Base-by-base conservation (phyloP, 2,797 vertebrate genomes). In the Notamacropus eugenii region DNA sequence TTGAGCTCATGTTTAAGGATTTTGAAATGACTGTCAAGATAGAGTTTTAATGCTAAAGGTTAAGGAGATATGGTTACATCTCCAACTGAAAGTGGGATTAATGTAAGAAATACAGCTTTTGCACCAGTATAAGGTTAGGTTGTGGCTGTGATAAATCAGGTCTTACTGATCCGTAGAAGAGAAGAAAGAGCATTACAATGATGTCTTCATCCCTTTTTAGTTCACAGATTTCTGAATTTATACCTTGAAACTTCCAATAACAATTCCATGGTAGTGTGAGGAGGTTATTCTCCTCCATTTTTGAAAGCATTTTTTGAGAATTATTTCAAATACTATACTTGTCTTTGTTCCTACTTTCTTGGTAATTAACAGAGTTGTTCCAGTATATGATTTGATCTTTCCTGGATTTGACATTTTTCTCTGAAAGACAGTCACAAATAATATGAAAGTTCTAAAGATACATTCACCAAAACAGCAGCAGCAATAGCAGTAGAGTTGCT, bases 81-180 rank as follows among this genome's bases (percentile, higher is more conserved):
- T 67, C 62, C 93, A 14, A 91, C n/a, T 1, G 5, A 96, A 82
- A 91, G n/a, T 9, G 28, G 1, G 56, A 24, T 96, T 97, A 95
- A 96, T 93, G 91, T 31, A 87, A 54, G n/a, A 22, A 94, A 92
- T 82, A 67, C 27, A 0, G 54, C 95, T 96, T 93, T 82, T 59
- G 5, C 0, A 52, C 2, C 29, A 90, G 0, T 34, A 50, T 58
- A 92, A 74, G 10, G 16, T 93, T 46, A 0, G 4, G 58, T 90
- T 96, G 87, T 56, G 46, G 10, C 6, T 96, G 1, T 93, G 29
- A 58, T 96, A 93, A 90, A 96, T 95, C 95, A 95, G 96, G 31
- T 34, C 95, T 54, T 54, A 59, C 31, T 52, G 54, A 93, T 92
- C n/a, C 29, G 93, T n/a, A 11, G 1, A 92, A 14, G 90, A 62